Percentiles rank a stretch among this genome's conserved stretches.
These are phyloP conservation scores for Ctenodactylus gundi DNA, from an alignment of 2,113 vertebrate genomes.

Conservation along the genomic window DNA sequence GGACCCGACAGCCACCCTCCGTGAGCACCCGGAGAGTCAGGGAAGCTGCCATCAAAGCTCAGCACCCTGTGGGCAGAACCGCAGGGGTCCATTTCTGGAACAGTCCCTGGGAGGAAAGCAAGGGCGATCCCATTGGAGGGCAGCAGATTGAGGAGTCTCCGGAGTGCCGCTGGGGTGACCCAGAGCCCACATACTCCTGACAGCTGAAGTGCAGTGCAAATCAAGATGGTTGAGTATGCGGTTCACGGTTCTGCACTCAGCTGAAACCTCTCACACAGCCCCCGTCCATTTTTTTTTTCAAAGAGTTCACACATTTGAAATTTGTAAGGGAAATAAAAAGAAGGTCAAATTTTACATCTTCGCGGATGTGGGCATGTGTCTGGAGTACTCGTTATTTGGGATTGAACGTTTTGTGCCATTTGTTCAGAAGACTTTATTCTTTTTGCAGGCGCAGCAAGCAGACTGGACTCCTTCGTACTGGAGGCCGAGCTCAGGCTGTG, in stretches of 20 bases:
- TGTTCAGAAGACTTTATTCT: background rate
- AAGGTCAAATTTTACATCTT: slow-evolving; percentile 62
- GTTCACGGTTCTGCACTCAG: slow-evolving; percentile 35
- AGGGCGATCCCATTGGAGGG: background rate
- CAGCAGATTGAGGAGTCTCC: background rate
- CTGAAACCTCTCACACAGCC: background rate
- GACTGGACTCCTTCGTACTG: background rate
- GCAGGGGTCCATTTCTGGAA: background rate
- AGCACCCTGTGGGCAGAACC: too few species aligned
- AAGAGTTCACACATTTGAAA: slow-evolving; percentile 57
- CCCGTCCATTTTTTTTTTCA: slow-evolving; percentile 50
- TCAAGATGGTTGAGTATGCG: slow-evolving; percentile 1
- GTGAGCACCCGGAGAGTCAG: rapidly evolving
- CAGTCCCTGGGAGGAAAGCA: background rate
- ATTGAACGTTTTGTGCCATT: background rate
- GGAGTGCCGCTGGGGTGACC: background rate
- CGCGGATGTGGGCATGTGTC: background rate
- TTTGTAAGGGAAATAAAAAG: background rate
- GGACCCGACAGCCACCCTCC: background rate
- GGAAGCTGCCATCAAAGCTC: background rate
- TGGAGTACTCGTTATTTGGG: background rate
- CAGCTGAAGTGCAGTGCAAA: slow-evolving; percentile 54
- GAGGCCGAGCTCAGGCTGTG: background rate
- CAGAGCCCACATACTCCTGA: slow-evolving; percentile 18
- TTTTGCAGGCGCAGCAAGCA: background rate